Base-by-base conservation (phyloP, 2,888 invertebrate species). In the Melanargia galathea region DNA sequence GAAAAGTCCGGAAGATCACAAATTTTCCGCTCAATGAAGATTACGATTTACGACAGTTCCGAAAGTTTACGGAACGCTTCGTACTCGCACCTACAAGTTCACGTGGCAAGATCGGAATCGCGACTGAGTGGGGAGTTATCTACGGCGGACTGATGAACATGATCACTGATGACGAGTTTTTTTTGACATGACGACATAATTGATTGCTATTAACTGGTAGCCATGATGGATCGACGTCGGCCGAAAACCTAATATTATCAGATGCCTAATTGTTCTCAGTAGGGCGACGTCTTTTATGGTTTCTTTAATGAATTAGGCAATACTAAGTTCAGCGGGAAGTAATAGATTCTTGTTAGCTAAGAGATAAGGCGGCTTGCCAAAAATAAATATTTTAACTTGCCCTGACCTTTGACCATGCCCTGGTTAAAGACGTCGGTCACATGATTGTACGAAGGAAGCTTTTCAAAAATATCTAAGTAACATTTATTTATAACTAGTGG, bases 21-120 rank as follows among this genome's bases (percentile, higher is more conserved):
- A 22, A 22, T 52, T 52, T 52, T 52, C 52, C 52, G 35, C 11
- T 20, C 20, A 20, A 35, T 20, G 20, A 11, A 7, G 33, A 33
- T 35, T 33, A 33, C 18, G 18, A 16, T 30, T 30, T 51, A 52
- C 51, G 51, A 30, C 30, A 3, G 5, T 35, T 18, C 16, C 16
- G 11, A 18, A 51, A 52, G 52, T 52, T 52, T 20, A 52, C 52
- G 52, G 35, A 52, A 35, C n/a, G n/a, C n/a, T 18, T 35, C 33
- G 7, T 6, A 46, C 45, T 11, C 11, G 22, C 7, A 20, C n/a
- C 13, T 20, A 35, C 49, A 52, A 52, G 33, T 35, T 35, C 11
- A 52, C 35, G 52, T 52, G 52, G 52, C 52, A 20, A n/a, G 52
- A 52, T 52, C 52, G 18, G 33, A 52, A 52, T 52, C 52, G 35